Base-by-base conservation (phyloP, 2,888 invertebrate species). In the Charanyca ferruginea region DNA sequence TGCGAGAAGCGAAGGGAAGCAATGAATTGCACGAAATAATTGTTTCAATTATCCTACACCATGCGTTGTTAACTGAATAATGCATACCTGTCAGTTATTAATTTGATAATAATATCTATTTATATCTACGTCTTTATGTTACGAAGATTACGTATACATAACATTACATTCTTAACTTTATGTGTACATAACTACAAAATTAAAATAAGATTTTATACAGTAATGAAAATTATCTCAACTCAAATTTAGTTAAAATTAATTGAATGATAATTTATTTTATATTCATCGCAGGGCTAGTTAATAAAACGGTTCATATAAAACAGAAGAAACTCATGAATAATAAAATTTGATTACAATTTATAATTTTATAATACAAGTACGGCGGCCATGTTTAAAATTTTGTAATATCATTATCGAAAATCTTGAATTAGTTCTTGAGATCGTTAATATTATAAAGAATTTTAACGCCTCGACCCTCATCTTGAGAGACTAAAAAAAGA, bases 391-490 rank as follows among this genome's bases (percentile, higher is more conserved):
- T 16, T 18, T 53, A 22, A 48, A 23, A 38, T 38, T 35, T 64
- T 16, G 18, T 58, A 54, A 66, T 54, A 65, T 41, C 35, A 67
- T 48, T 32, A 62, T 54, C 32, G 13, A 45, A 64, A 64, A 63
- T 23, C 55, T 53, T 44, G 62, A 73, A 66, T 71, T 69, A 59
- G 49, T 55, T 62, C 25, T 2, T n/a, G 52, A 49, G 28, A 44
- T 61, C 45, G 60, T 62, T 55, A 53, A 63, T 61, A 65, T 54
- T 61, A 65, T 54, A 66, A 72, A 60, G 22, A 66, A 76, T 69
- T 67, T 79, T 68, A 73, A 67, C 66, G 45, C 72, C 58, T 74
- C 59, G 68, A 67, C 58, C 67, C 60, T 58, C 41, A 55, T 61
- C 51, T 25, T 13, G 13, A 0, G 44, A 35, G 20, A 9, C n/a